Base-by-base conservation (phyloP, 2,113 vertebrate species). In the Aegithalos caudatus region DNA sequence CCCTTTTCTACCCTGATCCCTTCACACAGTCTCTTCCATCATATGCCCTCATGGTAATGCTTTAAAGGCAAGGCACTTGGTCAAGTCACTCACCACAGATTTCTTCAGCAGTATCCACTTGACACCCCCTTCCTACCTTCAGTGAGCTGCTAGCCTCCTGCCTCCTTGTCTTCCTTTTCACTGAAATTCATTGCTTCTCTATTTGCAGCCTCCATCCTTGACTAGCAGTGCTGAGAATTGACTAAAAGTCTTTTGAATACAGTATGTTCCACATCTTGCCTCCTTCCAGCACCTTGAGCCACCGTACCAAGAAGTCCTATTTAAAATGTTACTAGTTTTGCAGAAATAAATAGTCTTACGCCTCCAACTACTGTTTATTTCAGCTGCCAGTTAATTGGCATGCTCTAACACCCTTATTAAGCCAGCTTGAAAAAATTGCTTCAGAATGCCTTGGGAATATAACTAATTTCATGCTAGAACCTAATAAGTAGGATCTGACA, bases 401-500 rank as follows among this genome's bases (percentile, higher is more conserved):
- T 97, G 80, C 82, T 97, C 96, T 97, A 97, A 97, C 95, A 97
- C 77, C 88, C 86, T 95, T 97, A 96, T 96, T 97, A 97, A 97
- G 86, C 86, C 81, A 90, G 84, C 97, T 97, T 97, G 95, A 96
- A 97, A 97, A 97, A 97, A 98, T 95, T 98, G 94, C 98, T 97
- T 98, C 81, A 97, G 95, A 97, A 97, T 90, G 90, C 95, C 96
- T 97, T 89, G 97, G 97, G 97, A 98, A 97, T 98, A 97, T 95
- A 97, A 96, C 94, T 98, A 97, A 98, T 98, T 98, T 98, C 97
- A 97, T 98, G 97, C 97, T 98, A 97, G 95, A 98, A 97, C 95
- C 95, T 98, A 98, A 93, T 97, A 98, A 98, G 96, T 91, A 97
- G 93, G 88, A 97, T 98, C 97, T 81, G 79, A 97, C 88, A 90